Evolutionary conservation across 2,888 invertebrate species (phyloP), one percentile per base, ranked within the genome.

Genomic region (Clepsis dumicolana): DNA sequence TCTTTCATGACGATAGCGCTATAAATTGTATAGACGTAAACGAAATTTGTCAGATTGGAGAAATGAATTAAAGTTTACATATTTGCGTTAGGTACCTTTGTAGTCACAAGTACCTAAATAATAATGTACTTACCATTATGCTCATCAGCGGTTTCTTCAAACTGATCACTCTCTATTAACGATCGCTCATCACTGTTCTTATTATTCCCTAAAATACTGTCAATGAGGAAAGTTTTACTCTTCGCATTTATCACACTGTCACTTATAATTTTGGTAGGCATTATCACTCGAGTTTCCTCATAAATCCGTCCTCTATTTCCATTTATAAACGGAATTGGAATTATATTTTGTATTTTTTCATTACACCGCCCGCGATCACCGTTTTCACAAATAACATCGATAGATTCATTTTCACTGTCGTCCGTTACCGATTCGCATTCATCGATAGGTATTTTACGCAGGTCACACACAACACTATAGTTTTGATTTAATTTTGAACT

Each of bases 181-280:
- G 63, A 65, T 29, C 73, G 75, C 63, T 77, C 75, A n/a, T 78
- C 70, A 71, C 75, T 82, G 71, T 72, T 82, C 76, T 84, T 88
- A 75, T 87, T 84, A 73, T 89, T 93, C 14, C 94, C 94, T 81
- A 94, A 84, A 75, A 94, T 94, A 81, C 88, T 94, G 78, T 94
- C 94, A 72, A 94, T 94, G 10, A 94, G 87, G 83, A 94, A 94
- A 29, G 94, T 94, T 84, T 93, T 94, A 75, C 92, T 91, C 81
- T 85, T 68, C 5, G 64, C 57, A 59, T 68, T 74, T 3, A 65
- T 52, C 16, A 44, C 29, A 57, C 61, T 61, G 16, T 65, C 56
- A 59, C 63, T 68, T 59, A 41, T 68, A 14, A 68, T 18, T 52
- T 83, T 87, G n/a, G 77, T 76, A 12, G 85, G 85, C 75, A 82